Conservation (phyloP, 2,888 invertebrate genomes). For the Folsomia manolachei region DNA sequence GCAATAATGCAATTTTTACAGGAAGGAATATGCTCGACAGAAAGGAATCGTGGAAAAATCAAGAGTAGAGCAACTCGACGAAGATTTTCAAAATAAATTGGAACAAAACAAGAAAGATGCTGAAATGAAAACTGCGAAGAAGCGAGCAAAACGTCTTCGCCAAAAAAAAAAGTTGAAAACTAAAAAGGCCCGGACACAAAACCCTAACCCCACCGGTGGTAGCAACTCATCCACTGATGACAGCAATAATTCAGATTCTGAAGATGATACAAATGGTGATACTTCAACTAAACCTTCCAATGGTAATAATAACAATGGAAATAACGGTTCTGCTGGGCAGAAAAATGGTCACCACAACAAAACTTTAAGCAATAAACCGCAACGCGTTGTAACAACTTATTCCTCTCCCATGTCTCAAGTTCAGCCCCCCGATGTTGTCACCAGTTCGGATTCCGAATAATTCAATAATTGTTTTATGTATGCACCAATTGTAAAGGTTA, state of each 20-base stretch:
- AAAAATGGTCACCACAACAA: constrained; percentile 15
- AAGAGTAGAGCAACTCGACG: constrained; percentile 73
- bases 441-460: neutral
- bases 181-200: constrained; percentile 36
- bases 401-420: neutral
- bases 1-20: no score
- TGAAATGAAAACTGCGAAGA: constrained; percentile 83
- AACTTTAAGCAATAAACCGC: constrained; percentile 1
- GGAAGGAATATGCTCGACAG: constrained; percentile 90
- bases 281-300: neutral
- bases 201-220: neutral
- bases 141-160: constrained; percentile 81
- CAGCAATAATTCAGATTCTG: constrained; percentile 23
- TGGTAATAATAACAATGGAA: constrained; percentile 6
- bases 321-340: constrained; percentile 2
- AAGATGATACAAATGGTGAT: neutral
- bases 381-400: neutral
- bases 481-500: neutral
- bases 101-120: constrained; percentile 69
- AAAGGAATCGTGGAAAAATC: constrained; percentile 88
- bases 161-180: constrained; percentile 63
- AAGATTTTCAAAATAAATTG: constrained; percentile 75
- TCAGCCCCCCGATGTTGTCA: neutral
- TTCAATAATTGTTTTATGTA: neutral
- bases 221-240: neutral